A percentile compares a stretch with the other conserved stretches of the same genome.
phyloP scores from a whole-genome alignment of 2,797 vertebrate species.

The Champsocephalus esox region DNA sequence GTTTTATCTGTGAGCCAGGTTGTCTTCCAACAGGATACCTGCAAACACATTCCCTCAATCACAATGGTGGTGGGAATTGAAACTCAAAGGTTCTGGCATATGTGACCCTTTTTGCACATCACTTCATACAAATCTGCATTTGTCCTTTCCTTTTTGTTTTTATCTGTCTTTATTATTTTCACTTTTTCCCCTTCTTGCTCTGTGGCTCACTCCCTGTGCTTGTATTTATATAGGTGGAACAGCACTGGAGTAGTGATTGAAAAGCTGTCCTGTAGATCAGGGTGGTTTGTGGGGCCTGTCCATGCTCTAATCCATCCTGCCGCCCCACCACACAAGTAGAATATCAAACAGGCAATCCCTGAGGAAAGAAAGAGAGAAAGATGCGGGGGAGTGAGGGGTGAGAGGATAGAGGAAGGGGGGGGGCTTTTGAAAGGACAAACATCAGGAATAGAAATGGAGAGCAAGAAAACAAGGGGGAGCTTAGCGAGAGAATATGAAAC shows the following conservation, averaged over 20 bases:
- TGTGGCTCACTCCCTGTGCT: conserved; percentile 49
- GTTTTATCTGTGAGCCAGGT: conserved; percentile 53
- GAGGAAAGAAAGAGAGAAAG: conserved; percentile 78
- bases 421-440: conserved; percentile 55
- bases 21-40: conserved; percentile 35
- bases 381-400: conserved; percentile 40
- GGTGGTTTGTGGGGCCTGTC: conserved; percentile 89
- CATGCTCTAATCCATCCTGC: conserved; percentile 90
- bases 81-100: conserved; percentile 37
- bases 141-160: conserved; percentile 70
- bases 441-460: conserved; percentile 49
- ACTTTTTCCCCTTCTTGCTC: conserved; percentile 32
- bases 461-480: conserved; percentile 37
- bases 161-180: conserved; percentile 56
- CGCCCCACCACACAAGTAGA: conserved; percentile 82
- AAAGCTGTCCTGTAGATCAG: conserved; percentile 88
- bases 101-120: conserved; percentile 53
- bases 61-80: conserved; percentile 32
- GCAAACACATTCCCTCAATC: conserved; percentile 30
- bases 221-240: conserved; percentile 88
- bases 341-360: conserved; percentile 90
- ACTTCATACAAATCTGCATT: conserved; percentile 68
- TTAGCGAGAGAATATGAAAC: conserved; percentile 39
- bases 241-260: conserved; percentile 85
- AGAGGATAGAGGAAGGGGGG: conserved; percentile 29